phyloP scores from a whole-genome alignment of 2,113 vertebrate genomes.

The Actinemys pallida region DNA sequence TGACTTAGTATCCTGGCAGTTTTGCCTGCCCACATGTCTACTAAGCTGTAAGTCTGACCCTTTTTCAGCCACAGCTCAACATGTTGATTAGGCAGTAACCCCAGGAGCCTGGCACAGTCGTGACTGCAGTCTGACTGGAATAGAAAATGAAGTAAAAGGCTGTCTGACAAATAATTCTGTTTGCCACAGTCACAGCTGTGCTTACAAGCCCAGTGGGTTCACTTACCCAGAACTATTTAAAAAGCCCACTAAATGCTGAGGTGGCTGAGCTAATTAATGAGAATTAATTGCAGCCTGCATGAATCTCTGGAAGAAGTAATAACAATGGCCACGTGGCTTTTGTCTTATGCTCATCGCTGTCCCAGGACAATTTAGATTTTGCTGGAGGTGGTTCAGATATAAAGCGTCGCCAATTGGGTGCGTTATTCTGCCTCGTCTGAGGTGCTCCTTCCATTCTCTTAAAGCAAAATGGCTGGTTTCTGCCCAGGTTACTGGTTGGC shows the following conservation, averaged over 20 bases:
- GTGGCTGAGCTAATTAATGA: not conserved
- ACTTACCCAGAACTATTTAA: not conserved
- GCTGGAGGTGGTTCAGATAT: not conserved
- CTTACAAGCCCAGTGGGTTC: not conserved
- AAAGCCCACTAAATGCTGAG: not conserved
- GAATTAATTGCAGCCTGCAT: not conserved
- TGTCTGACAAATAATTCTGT: not conserved
- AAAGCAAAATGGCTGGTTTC: not conserved
- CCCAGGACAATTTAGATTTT: not conserved
- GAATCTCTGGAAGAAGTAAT: not conserved
- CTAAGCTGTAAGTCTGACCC: not conserved
- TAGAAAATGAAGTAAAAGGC: not conserved
- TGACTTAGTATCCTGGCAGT: not conserved
- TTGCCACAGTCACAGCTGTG: not conserved
- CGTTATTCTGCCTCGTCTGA: not conserved
- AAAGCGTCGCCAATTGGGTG: not conserved
- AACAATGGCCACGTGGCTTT: not conserved
- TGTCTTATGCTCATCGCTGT: not conserved
- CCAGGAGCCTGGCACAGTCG: not conserved
- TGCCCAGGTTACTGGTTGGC: not conserved
- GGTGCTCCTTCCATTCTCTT: not conserved
- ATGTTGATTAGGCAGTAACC: not conserved
- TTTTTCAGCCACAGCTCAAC: slow-evolving; percentile 10
- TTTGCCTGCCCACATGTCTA: not conserved
- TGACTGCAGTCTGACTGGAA: not conserved